These are phyloP conservation scores for Cephus spinipes DNA, from an alignment of 2,888 invertebrate genomes.

Conservation along the genomic window DNA sequence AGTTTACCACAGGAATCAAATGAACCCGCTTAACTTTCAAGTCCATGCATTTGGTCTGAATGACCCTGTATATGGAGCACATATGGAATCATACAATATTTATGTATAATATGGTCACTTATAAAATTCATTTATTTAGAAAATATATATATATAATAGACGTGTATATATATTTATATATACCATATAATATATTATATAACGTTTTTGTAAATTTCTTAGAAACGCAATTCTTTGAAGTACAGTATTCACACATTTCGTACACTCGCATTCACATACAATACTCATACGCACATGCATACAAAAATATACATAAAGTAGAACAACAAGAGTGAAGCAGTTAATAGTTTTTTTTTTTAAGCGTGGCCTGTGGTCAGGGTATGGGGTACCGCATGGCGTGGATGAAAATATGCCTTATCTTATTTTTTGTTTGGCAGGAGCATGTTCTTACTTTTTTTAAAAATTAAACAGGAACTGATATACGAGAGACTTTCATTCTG, in stretches of 20 bases:
- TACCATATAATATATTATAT: conserved; percentile 19
- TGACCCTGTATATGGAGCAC: conserved; percentile 26
- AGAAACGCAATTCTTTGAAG: conserved; percentile 8
- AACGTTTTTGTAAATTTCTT: conserved; percentile 15
- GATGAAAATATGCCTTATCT: neutral
- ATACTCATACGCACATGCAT: neutral
- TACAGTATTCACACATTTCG: neutral
- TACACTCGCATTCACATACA: neutral
- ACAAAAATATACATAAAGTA: neutral
- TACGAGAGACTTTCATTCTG: neutral
- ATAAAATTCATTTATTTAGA: conserved; percentile 45
- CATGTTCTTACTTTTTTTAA: neutral
- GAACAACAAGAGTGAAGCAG: neutral
- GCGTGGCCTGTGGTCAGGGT: neutral
- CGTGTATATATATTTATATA: conserved; percentile 28
- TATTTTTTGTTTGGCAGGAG: neutral
- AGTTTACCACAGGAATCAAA: neutral
- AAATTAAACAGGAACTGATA: neutral
- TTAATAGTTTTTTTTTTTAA: neutral
- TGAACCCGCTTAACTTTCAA: neutral
- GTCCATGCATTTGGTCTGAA: conserved; percentile 18
- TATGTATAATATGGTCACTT: conserved; percentile 46
- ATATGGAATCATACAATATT: conserved; percentile 27
- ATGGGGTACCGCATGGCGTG: neutral
- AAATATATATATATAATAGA: conserved; percentile 39